Evolutionary conservation across 2,113 vertebrate species (phyloP).

Genomic region (Chrysochloris asiatica): DNA sequence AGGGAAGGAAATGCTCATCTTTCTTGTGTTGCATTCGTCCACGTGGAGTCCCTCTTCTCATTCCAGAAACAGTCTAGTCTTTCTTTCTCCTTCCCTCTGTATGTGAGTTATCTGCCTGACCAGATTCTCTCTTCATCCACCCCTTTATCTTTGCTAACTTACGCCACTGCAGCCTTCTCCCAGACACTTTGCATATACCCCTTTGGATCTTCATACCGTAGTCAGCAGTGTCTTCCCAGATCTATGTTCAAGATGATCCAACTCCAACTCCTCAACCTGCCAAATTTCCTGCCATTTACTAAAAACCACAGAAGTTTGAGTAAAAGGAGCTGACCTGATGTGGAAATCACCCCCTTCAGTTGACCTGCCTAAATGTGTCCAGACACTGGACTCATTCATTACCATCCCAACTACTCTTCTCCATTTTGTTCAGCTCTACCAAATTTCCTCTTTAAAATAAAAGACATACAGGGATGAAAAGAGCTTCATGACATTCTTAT

Average conservation of each 20-base stretch:
- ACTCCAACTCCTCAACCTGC: background rate
- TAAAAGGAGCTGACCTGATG: background rate
- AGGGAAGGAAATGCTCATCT: background rate
- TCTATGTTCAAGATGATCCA: background rate
- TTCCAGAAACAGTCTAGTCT: background rate
- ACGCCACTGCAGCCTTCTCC: background rate
- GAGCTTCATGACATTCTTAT: background rate
- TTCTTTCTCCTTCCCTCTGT: background rate
- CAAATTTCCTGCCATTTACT: background rate
- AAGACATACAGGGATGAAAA: background rate
- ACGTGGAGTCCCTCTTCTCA: background rate
- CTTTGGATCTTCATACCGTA: fast-evolving
- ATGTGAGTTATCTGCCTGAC: background rate
- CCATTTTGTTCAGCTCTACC: background rate
- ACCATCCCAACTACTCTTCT: background rate
- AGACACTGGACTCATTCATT: background rate
- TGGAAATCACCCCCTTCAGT: background rate
- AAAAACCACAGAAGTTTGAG: background rate
- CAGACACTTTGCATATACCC: background rate
- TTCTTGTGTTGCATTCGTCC: background rate
- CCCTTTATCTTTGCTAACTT: background rate
- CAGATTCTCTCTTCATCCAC: background rate
- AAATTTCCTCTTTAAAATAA: slow-evolving; percentile 11
- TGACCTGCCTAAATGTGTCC: background rate
- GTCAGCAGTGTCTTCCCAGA: background rate